phyloP scores from a whole-genome alignment of 2,888 invertebrate species.

The Xestia xanthographa region DNA sequence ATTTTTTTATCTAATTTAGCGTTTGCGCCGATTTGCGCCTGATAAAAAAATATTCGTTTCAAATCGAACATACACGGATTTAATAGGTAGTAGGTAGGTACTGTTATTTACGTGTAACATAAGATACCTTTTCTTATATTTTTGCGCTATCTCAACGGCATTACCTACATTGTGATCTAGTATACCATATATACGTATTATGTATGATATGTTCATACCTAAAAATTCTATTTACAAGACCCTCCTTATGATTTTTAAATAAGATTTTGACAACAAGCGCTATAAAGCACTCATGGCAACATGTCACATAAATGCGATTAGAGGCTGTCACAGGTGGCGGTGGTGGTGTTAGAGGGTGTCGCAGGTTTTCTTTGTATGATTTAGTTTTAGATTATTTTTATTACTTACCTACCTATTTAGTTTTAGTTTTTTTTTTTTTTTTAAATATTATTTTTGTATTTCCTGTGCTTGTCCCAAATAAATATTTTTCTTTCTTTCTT shows the following conservation, averaged over 20 bases:
- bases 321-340: neutral
- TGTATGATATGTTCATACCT: too few species aligned
- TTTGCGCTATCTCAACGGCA: neutral
- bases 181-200: too few species aligned
- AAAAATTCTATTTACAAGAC: neutral
- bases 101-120: neutral
- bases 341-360: too few species aligned
- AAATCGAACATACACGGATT: neutral
- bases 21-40: neutral
- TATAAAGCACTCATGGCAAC: neutral
- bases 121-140: neutral
- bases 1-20: neutral
- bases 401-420: too few species aligned
- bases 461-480: too few species aligned
- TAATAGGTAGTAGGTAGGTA: too few species aligned
- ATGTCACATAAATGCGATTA: neutral
- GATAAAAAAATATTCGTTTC: neutral
- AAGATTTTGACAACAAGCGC: neutral
- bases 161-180: neutral
- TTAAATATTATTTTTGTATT: too few species aligned
- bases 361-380: too few species aligned
- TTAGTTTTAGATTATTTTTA: too few species aligned
- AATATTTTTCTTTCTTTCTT: too few species aligned
- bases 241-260: neutral
- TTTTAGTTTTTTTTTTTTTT: too few species aligned